Evolutionary conservation across 1,140 invertebrate species (phyloP).

Genomic region (Agraylea sexmaculata): DNA sequence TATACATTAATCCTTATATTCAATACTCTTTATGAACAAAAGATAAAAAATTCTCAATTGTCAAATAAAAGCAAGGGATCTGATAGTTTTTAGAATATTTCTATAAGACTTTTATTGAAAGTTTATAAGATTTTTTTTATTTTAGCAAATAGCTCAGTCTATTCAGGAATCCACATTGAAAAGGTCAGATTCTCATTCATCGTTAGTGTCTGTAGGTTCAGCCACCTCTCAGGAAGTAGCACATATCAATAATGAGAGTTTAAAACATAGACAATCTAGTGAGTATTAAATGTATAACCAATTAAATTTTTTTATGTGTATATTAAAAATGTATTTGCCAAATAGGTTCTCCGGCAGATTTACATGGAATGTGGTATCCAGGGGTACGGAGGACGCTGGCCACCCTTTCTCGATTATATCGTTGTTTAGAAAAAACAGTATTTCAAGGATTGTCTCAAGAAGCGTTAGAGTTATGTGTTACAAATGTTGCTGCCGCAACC

Average conservation of each 20-base stretch:
- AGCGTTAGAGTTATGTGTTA: slow-evolving; percentile 80
- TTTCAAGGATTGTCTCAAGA: slow-evolving; percentile 96
- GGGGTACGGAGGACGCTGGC: slow-evolving; percentile 89
- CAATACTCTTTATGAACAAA: too few species aligned
- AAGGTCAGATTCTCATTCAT: slow-evolving; percentile 53
- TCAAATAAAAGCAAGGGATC: too few species aligned
- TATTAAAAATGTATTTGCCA: neutral
- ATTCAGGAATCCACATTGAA: slow-evolving; percentile 51
- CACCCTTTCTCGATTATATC: slow-evolving; percentile 87
- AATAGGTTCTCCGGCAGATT: slow-evolving; percentile 77
- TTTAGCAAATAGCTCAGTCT: slow-evolving; percentile 59
- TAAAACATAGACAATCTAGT: slow-evolving; percentile 17
- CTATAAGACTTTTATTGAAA: slow-evolving; percentile 1
- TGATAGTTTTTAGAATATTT: too few species aligned
- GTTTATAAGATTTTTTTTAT: slow-evolving; percentile 15
- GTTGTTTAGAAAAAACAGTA: slow-evolving; percentile 88
- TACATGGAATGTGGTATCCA: slow-evolving; percentile 99
- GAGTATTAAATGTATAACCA: too few species aligned
- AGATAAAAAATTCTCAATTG: too few species aligned
- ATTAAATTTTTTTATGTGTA: neutral
- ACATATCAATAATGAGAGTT: slow-evolving; percentile 35
- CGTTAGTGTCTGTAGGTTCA: slow-evolving; percentile 52
- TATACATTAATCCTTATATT: too few species aligned
- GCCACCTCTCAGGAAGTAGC: slow-evolving; percentile 50
- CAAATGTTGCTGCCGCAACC: slow-evolving; percentile 73